Percentiles rank a stretch among this genome's conserved stretches.
Conservation (phyloP, 2,797 vertebrate genomes). For the Chiroxiphia lanceolata region DNA sequence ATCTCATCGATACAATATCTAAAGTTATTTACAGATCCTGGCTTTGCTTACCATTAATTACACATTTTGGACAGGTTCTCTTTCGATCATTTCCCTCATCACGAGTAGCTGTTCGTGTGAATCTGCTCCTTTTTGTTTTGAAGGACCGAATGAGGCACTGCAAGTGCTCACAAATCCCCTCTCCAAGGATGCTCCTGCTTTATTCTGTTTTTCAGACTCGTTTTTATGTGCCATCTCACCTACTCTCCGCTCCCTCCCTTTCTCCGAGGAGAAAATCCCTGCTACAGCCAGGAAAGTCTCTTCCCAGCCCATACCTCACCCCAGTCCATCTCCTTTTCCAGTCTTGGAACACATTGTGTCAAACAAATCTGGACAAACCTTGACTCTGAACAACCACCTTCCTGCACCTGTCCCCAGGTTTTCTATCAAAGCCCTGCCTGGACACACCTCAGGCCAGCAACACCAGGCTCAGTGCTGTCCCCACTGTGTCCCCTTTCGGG, state of each 20-base stretch:
- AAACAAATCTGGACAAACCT: neutral
- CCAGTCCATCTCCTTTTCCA: neutral
- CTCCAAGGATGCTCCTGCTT: slow-evolving; percentile 19
- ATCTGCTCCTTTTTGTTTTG: neutral
- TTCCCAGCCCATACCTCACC: neutral
- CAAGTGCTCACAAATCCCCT: neutral
- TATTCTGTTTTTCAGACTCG: slow-evolving; percentile 45
- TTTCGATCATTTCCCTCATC: neutral
- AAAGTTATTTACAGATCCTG: slow-evolving; percentile 85
- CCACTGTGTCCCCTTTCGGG: fast-evolving
- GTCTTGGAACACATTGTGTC: fast-evolving
- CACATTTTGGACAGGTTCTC: neutral
- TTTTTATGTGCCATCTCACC: neutral
- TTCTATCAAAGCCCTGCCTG: neutral
- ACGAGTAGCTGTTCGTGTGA: neutral
- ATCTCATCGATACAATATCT: slow-evolving; percentile 80
- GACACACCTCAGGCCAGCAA: fast-evolving
- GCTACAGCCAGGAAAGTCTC: neutral
- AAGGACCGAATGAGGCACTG: neutral
- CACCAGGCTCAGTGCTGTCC: fast-evolving
- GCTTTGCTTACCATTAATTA: slow-evolving; percentile 49
- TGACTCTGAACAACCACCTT: neutral
- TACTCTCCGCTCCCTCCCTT: neutral
- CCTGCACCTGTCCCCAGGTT: neutral
- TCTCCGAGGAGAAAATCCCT: neutral